Evolutionary conservation across 2,888 invertebrate genomes (phyloP).

Genomic region (Agonopterix heracliana): DNA sequence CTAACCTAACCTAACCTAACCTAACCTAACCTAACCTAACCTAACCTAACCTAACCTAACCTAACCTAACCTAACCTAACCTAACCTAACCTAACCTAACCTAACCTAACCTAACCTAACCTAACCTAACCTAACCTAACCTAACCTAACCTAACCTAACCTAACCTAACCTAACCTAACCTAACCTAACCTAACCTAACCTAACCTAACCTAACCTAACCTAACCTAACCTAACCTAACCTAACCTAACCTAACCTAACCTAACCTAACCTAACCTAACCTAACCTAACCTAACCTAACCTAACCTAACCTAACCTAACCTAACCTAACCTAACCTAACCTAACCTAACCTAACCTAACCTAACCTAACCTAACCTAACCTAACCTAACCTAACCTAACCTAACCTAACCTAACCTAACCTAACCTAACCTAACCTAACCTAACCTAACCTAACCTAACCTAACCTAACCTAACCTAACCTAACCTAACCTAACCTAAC

Average conservation of each 20-base stretch:
- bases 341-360: conserved; percentile 10
- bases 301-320: conserved; percentile 9
- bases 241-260: conserved; percentile 10
- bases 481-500: conserved; percentile 11
- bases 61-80: neutral
- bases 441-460: conserved; percentile 11
- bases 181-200: neutral
- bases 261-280: conserved; percentile 11
- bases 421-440: conserved; percentile 10
- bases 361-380: conserved; percentile 11
- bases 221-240: neutral
- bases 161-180: neutral
- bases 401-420: conserved; percentile 11
- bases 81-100: neutral
- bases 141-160: neutral
- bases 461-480: conserved; percentile 11
- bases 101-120: neutral
- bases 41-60: neutral
- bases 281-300: conserved; percentile 12
- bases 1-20: conserved; percentile 8
- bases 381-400: conserved; percentile 11
- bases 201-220: neutral
- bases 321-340: conserved; percentile 7
- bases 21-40: conserved; percentile 1
- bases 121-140: neutral